Evolutionary conservation across 2,797 vertebrate species (phyloP).

Genomic region (Phoxinus dragarum): DNA sequence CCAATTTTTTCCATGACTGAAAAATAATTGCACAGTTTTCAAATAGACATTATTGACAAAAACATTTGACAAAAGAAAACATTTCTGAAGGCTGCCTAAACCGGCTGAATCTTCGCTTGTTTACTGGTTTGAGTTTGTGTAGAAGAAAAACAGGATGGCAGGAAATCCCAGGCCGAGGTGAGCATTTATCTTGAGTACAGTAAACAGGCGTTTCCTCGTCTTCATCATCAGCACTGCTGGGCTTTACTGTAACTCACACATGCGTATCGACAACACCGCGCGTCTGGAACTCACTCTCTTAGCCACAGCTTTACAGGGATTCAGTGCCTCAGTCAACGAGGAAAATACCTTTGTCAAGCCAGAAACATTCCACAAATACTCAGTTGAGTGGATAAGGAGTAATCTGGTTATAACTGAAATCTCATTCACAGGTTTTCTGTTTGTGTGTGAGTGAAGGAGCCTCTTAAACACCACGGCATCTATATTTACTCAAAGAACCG

Average conservation of each 20-base stretch:
- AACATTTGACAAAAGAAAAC: no score
- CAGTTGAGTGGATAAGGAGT: background rate
- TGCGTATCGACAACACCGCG: no score
- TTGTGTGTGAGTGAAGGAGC: background rate
- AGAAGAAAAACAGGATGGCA: constrained; percentile 60
- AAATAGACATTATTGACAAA: background rate
- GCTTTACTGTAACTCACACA: background rate
- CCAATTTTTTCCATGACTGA: no score
- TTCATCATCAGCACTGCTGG: no score
- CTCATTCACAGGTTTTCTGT: background rate
- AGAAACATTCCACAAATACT: background rate
- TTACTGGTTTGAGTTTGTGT: background rate
- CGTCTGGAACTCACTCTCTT: background rate
- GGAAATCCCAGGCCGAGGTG: constrained; percentile 56
- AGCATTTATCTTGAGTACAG: constrained; percentile 65
- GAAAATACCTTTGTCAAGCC: background rate
- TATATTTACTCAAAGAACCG: no score
- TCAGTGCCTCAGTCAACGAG: background rate
- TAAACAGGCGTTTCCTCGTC: constrained; percentile 64
- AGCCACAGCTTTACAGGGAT: background rate
- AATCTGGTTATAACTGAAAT: background rate
- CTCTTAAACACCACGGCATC: background rate
- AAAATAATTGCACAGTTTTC: no score
- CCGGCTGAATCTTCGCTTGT: background rate
- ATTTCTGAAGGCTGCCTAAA: background rate